These are phyloP conservation scores for Pseudochirops corinnae DNA, from an alignment of 2,797 vertebrate species.

Conservation along the genomic window DNA sequence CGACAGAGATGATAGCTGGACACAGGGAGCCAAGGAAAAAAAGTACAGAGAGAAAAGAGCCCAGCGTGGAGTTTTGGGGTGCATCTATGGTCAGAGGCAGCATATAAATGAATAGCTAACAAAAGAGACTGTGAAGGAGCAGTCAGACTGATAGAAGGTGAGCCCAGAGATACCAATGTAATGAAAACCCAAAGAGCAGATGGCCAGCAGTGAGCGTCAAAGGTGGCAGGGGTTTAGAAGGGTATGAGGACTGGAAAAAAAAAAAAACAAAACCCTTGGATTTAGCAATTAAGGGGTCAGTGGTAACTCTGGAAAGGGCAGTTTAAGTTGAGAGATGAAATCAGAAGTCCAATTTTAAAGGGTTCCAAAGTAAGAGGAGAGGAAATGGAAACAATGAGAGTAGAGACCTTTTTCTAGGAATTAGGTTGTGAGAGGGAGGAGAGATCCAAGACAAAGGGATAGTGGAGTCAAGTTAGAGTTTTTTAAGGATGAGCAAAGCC, in stretches of 20 bases:
- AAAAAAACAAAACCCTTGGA: neutral
- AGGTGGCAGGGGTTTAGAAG: neutral
- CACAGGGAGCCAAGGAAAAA: neutral
- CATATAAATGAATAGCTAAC: neutral
- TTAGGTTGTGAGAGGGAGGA: neutral
- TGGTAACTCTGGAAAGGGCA: neutral
- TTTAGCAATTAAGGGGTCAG: neutral
- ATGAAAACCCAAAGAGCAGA: neutral
- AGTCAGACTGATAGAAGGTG: neutral
- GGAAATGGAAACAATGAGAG: neutral
- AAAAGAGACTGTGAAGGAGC: neutral
- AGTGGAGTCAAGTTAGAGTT: neutral
- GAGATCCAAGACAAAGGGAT: neutral
- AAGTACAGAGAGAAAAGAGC: neutral
- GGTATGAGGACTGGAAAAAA: neutral
- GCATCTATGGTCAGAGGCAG: neutral
- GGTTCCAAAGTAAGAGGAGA: neutral
- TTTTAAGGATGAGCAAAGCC: neutral
- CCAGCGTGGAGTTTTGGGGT: neutral
- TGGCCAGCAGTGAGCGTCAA: neutral
- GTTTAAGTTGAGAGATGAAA: neutral
- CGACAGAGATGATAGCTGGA: neutral
- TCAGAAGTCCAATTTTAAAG: neutral
- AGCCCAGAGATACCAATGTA: neutral
- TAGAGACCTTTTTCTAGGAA: neutral